Conservation (phyloP, 2,113 vertebrate species). For the Phaethornis superciliosus region DNA sequence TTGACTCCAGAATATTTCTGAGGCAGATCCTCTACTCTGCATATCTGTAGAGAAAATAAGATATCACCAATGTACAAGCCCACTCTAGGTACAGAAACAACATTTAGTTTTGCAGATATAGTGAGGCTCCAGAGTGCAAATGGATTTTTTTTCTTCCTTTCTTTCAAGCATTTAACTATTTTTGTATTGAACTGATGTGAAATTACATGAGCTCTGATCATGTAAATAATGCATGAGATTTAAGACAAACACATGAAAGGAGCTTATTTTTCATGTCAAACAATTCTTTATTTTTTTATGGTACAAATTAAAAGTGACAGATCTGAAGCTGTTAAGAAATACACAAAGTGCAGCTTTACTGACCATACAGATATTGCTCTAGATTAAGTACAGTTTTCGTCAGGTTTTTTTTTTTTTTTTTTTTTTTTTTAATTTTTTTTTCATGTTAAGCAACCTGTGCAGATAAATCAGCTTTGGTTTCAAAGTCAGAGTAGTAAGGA, state of each 20-base stretch:
- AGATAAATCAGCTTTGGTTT: slow-evolving; percentile 99
- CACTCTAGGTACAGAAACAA: neutral
- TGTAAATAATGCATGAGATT: slow-evolving; percentile 66
- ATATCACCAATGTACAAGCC: neutral
- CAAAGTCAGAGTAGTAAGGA: slow-evolving; percentile 88
- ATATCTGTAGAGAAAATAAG: slow-evolving; percentile 39
- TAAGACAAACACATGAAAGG: slow-evolving; percentile 66
- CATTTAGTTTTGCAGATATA: neutral
- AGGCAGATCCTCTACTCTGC: neutral
- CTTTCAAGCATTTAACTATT: slow-evolving; percentile 5
- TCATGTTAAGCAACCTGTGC: slow-evolving; percentile 91
- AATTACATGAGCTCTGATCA: slow-evolving; percentile 42
- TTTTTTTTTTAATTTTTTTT: slow-evolving; percentile 68
- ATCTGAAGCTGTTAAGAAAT: slow-evolving; percentile 97
- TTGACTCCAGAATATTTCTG: accelerated
- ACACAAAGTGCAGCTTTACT: slow-evolving; percentile 99
- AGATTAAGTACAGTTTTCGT: slow-evolving; percentile 92
- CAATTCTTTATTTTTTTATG: slow-evolving; percentile 99
- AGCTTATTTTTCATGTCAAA: slow-evolving; percentile 91
- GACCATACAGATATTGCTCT: slow-evolving; percentile 99
- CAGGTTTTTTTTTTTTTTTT: slow-evolving; percentile 54
- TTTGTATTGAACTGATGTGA: slow-evolving; percentile 58
- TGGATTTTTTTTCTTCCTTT: neutral
- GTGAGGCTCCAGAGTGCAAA: neutral
- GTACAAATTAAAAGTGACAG: slow-evolving; percentile 99